Conservation (phyloP, 2,113 vertebrate species). For the Okapia johnstoni region DNA sequence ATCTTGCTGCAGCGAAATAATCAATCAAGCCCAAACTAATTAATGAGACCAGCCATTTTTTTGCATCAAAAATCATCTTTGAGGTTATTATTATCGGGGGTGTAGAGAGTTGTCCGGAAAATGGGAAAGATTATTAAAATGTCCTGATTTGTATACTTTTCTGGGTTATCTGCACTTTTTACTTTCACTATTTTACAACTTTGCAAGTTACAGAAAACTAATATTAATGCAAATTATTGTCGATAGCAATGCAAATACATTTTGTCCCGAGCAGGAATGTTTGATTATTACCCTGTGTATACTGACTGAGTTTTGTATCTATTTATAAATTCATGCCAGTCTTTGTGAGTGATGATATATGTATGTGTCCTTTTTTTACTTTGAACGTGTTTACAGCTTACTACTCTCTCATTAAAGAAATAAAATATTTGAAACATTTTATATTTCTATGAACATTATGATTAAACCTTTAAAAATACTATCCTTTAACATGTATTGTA, state of each 20-base stretch:
- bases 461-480: not conserved
- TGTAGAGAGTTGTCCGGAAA: not conserved
- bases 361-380: not conserved
- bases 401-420: not conserved
- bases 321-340: not conserved
- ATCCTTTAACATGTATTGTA: not conserved
- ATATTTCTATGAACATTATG: not conserved
- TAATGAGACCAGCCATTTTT: not conserved
- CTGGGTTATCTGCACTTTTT: not conserved
- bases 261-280: not conserved
- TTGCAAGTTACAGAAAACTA: not conserved
- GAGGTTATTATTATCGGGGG: not conserved
- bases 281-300: not conserved
- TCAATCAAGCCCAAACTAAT: not conserved
- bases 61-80: not conserved
- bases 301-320: not conserved
- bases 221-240: not conserved
- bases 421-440: not conserved
- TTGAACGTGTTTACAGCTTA: not conserved
- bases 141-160: not conserved
- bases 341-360: not conserved
- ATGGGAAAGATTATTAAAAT: not conserved
- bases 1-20: not conserved
- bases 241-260: not conserved
- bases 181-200: not conserved